phyloP scores from a whole-genome alignment of 2,797 vertebrate genomes.

The Sphenodon punctatus region DNA sequence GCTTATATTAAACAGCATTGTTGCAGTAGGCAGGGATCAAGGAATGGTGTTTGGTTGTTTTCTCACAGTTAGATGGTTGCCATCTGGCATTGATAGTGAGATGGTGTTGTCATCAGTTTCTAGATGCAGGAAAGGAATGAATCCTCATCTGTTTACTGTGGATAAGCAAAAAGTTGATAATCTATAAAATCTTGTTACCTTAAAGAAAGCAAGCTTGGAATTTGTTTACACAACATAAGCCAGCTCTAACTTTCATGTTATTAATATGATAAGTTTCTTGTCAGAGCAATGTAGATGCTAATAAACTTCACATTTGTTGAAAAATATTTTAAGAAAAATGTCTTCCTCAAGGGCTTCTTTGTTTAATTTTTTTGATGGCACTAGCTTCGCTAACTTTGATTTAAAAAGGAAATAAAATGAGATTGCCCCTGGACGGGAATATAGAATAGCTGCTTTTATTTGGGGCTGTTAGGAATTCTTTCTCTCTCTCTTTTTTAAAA shows the following conservation, averaged over 20 bases:
- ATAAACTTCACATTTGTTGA: constrained; percentile 9
- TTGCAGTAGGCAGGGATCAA: constrained; percentile 88
- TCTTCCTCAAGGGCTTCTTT: constrained; percentile 18
- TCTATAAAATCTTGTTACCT: constrained; percentile 83
- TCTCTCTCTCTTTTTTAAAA: constrained; percentile 7
- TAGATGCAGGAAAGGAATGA: constrained; percentile 93
- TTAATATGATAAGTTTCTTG: constrained; percentile 4
- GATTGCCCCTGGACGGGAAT: background rate
- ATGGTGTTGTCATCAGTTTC: constrained; percentile 95
- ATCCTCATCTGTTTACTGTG: constrained; percentile 99
- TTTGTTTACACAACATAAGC: constrained; percentile 60
- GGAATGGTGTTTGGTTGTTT: constrained; percentile 87
- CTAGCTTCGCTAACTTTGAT: background rate
- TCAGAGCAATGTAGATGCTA: constrained; percentile 18
- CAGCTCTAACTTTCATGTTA: constrained; percentile 50
- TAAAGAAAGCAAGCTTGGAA: constrained; percentile 74
- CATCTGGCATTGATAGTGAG: constrained; percentile 88
- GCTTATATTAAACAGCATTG: constrained; percentile 81
- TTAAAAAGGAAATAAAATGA: background rate
- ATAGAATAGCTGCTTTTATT: background rate
- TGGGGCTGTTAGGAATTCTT: background rate
- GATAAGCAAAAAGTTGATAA: constrained; percentile 89
- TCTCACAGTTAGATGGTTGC: constrained; percentile 89
- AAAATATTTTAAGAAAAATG: background rate
- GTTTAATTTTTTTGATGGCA: background rate